Evolutionary conservation across 2,113 vertebrate species (phyloP).

Genomic region (Cervus canadensis): DNA sequence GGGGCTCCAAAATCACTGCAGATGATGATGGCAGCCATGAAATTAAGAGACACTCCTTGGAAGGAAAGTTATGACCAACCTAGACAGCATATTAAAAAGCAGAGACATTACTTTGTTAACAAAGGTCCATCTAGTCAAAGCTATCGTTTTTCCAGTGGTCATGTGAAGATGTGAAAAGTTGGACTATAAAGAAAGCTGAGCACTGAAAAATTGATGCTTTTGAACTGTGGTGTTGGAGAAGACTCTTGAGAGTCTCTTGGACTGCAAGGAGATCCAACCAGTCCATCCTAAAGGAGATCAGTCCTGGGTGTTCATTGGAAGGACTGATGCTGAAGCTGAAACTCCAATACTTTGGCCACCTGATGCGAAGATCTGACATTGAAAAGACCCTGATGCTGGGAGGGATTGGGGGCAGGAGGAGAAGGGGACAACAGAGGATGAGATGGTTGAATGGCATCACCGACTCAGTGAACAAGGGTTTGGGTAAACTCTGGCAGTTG

Average conservation of each 20-base stretch:
- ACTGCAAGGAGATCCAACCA: neutral
- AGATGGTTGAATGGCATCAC: neutral
- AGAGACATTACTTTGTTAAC: neutral
- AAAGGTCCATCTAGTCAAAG: neutral
- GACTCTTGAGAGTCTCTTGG: neutral
- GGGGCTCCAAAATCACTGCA: neutral
- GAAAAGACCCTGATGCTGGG: neutral
- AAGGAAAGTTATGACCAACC: neutral
- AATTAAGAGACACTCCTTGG: neutral
- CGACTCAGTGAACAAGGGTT: neutral
- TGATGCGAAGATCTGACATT: neutral
- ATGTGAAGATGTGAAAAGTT: neutral
- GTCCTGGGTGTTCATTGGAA: neutral
- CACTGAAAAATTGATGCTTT: fast-evolving
- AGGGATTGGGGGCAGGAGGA: neutral
- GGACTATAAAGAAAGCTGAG: neutral
- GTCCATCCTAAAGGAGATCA: neutral
- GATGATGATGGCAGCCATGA: neutral
- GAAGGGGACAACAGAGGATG: neutral
- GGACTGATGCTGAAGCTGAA: neutral
- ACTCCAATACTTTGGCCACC: neutral
- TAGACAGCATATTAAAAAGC: neutral
- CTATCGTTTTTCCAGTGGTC: neutral
- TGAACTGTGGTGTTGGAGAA: neutral
- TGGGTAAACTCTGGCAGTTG: neutral